Evolutionary conservation across 2,113 vertebrate genomes (phyloP).

Genomic region (Ciconia stormi): DNA sequence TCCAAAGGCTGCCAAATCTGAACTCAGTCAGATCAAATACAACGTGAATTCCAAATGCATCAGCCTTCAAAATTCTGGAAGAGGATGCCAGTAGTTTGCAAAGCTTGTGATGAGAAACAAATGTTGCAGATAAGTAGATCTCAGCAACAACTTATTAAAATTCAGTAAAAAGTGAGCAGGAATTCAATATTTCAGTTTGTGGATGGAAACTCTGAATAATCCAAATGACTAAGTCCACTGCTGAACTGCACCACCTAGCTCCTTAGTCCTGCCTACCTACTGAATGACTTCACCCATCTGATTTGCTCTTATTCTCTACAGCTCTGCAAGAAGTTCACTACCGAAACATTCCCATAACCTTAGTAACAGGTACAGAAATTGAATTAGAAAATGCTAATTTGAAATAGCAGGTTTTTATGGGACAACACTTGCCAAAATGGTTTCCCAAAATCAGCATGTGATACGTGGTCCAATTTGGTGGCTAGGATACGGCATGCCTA

Average conservation of each 20-base stretch:
- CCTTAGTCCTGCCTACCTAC: neutral
- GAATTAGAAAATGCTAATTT: neutral
- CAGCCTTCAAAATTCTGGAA: neutral
- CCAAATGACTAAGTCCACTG: neutral
- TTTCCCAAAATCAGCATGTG: neutral
- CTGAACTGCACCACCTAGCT: neutral
- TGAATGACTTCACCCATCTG: neutral
- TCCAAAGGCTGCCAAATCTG: neutral
- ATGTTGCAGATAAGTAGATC: neutral
- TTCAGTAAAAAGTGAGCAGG: neutral
- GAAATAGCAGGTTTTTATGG: neutral
- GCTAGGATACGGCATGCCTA: neutral
- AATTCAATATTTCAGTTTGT: neutral
- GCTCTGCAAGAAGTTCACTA: neutral
- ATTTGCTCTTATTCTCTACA: neutral
- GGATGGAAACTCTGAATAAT: neutral
- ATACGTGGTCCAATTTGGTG: fast-evolving
- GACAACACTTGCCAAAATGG: neutral
- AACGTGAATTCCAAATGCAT: neutral
- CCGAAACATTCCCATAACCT: neutral
- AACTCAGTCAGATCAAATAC: neutral
- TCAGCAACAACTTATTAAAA: neutral
- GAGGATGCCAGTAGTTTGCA: neutral
- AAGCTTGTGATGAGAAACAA: neutral
- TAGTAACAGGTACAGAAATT: neutral